phyloP scores from a whole-genome alignment of 2,113 vertebrate genomes.

The Pampusana beccarii region DNA sequence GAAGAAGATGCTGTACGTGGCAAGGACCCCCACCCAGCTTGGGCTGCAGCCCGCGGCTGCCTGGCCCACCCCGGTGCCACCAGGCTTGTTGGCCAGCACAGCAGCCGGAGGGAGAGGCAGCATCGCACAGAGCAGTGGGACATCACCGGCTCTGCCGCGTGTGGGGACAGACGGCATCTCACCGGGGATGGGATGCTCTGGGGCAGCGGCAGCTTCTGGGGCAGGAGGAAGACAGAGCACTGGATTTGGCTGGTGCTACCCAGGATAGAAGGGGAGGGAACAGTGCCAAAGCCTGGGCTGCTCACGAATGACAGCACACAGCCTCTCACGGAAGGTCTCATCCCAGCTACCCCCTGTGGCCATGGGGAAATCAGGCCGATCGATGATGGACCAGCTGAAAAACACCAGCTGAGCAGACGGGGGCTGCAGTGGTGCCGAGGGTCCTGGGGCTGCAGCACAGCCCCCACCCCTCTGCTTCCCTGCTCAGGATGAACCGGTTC shows the following conservation, averaged over 20 bases:
- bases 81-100: constrained; percentile 72
- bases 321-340: not conserved
- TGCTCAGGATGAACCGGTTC: not conserved
- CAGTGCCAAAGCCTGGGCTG: not conserved
- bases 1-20: constrained; percentile 80
- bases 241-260: not conserved
- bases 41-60: not conserved
- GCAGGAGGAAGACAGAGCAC: not conserved
- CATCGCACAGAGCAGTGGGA: not conserved
- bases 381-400: not conserved
- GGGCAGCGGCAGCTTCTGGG: not conserved
- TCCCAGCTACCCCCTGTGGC: not conserved
- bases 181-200: not conserved
- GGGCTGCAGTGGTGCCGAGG: not conserved
- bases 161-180: not conserved
- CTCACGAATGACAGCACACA: not conserved
- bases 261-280: not conserved
- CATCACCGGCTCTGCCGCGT: not conserved
- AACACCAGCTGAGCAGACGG: not conserved
- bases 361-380: not conserved
- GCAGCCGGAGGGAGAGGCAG: not conserved
- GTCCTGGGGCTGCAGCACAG: not conserved
- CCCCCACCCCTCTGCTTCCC: not conserved
- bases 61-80: constrained; percentile 63
- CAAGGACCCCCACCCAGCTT: constrained; percentile 74